Conservation (phyloP, 2,888 invertebrate genomes). For the Microplitis deprimator region DNA sequence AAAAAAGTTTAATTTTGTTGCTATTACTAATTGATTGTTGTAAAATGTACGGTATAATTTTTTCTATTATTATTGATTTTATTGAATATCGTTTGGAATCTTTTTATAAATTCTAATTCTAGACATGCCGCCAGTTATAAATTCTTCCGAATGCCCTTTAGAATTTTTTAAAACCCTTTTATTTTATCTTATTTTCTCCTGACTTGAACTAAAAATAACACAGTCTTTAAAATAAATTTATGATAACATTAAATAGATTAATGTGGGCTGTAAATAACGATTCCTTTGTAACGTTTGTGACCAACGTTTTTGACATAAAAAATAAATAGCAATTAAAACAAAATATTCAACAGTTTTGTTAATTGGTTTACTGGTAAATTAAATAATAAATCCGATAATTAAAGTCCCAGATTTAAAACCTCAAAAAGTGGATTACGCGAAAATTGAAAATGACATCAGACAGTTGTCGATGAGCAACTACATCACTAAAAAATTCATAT, state of each 20-base stretch:
- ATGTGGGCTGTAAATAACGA: background rate
- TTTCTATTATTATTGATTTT: background rate
- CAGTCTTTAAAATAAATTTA: constrained; percentile 2
- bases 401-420: constrained; percentile 42
- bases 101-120: background rate
- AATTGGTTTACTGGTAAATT: constrained; percentile 38
- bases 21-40: background rate
- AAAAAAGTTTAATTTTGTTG: background rate
- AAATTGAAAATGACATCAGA: constrained; percentile 37
- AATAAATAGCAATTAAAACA: background rate
- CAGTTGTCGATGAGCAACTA: constrained; percentile 19
- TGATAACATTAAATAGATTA: constrained; percentile 1
- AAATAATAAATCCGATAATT: constrained; percentile 37
- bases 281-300: background rate
- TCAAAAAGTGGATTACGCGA: constrained; percentile 26
- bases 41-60: background rate
- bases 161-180: background rate
- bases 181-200: background rate
- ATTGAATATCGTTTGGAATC: background rate
- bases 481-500: constrained; percentile 13
- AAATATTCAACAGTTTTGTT: background rate
- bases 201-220: background rate
- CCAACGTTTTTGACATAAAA: background rate
- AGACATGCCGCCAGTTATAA: background rate
- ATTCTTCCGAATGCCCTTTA: constrained; percentile 1